phyloP scores from a whole-genome alignment of 2,888 invertebrate species.

The Mythimna impura region DNA sequence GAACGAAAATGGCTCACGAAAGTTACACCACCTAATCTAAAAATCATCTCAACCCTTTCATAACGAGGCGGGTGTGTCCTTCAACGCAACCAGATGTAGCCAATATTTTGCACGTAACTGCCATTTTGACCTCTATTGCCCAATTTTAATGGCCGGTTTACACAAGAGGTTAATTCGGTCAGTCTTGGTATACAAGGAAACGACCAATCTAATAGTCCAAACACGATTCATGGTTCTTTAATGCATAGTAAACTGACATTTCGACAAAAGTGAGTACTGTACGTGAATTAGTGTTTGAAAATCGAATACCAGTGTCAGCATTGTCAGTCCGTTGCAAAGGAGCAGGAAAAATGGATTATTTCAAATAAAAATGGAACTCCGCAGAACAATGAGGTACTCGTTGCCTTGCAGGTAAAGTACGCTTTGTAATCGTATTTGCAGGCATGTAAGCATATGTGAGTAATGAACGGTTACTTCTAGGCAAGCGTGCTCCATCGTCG shows the following conservation, averaged over 20 bases:
- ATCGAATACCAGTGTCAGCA: not conserved
- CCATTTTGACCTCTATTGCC: constrained; percentile 19
- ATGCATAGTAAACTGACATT: constrained; percentile 3
- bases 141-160: not conserved
- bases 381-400: not conserved
- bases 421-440: not conserved
- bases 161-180: not conserved
- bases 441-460: too few species aligned
- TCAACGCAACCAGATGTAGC: constrained; percentile 3
- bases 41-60: constrained; percentile 29
- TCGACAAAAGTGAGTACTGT: not conserved
- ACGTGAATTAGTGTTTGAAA: not conserved
- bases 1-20: not conserved
- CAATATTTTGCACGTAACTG: constrained; percentile 13
- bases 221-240: not conserved
- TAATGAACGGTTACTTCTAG: too few species aligned
- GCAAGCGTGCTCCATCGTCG: too few species aligned
- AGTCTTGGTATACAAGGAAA: constrained; percentile 20
- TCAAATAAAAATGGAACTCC: not conserved
- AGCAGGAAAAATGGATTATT: not conserved
- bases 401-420: not conserved
- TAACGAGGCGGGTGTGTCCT: constrained; percentile 1
- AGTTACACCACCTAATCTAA: constrained; percentile 10
- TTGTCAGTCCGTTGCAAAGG: not conserved
- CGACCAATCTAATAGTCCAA: constrained; percentile 16